A percentile compares a stretch with the other conserved stretches of the same genome.
These are phyloP conservation scores for Desmophyllum pertusum DNA, from an alignment of 92 coral and sea anemone species.

Conservation along the genomic window DNA sequence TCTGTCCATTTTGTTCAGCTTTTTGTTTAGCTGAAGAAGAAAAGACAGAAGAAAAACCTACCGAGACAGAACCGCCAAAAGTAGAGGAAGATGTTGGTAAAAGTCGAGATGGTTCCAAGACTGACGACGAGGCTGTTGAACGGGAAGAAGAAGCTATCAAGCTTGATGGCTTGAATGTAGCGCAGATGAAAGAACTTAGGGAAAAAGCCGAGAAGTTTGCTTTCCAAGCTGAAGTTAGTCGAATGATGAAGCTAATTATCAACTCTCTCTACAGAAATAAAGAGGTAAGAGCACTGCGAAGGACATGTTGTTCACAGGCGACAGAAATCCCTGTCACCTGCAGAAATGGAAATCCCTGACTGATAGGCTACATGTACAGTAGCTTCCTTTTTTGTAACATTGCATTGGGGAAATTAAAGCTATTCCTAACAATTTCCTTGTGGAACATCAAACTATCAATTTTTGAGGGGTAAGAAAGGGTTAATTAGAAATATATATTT, in stretches of 20 bases:
- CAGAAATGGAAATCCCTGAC: no score
- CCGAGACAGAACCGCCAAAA: conserved; percentile 84
- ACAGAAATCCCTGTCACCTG: no score
- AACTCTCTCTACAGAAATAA: conserved; percentile 98
- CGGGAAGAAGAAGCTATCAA: conserved; percentile 98
- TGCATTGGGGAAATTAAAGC: no score
- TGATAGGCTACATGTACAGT: no score
- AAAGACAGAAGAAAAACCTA: conserved; percentile 71
- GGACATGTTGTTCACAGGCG: no score
- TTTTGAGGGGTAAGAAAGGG: no score
- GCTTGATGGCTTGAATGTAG: conserved; percentile 95
- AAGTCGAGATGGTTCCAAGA: conserved; percentile 95
- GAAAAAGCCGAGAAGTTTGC: conserved; percentile 95
- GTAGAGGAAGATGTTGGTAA: conserved; percentile 97
- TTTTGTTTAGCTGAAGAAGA: conserved; percentile 85
- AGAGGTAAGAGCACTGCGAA: conserved; percentile 65
- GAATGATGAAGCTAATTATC: conserved; percentile 99
- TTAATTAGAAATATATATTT: no score
- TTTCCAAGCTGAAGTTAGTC: conserved; percentile 98
- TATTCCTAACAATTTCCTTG: no score
- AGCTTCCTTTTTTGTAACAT: no score
- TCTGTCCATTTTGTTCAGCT: conserved; percentile 44
- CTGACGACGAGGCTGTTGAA: conserved; percentile 97
- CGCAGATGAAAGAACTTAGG: conserved; percentile 98
- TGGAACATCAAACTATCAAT: no score